Evolutionary conservation across 2,888 invertebrate species (phyloP).

Genomic region (Polylopha cassiicola): DNA sequence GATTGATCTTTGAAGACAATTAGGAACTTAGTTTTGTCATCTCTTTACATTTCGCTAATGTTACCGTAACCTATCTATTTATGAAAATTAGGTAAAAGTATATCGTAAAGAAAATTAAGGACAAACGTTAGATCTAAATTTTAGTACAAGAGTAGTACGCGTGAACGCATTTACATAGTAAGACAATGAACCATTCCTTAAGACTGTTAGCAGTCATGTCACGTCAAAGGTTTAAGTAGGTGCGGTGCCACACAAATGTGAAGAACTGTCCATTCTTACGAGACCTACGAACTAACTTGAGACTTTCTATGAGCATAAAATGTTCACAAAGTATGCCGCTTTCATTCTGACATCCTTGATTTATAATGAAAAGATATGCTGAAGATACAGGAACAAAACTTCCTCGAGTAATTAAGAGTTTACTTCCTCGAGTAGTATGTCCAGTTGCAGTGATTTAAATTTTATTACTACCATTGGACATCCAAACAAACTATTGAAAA

Average conservation of each 20-base stretch:
- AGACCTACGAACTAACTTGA: slow-evolving; percentile 10
- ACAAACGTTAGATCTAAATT: slow-evolving; percentile 11
- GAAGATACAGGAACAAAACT: too few relatives aligned
- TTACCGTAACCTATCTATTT: too few relatives aligned
- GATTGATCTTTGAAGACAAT: too few relatives aligned
- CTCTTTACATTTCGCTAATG: too few relatives aligned
- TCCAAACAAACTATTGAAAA: too few relatives aligned
- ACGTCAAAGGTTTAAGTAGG: slow-evolving; percentile 30
- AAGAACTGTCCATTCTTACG: slow-evolving; percentile 16
- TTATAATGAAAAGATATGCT: slow-evolving; percentile 2
- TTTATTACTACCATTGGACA: too few relatives aligned
- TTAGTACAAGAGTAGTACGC: slow-evolving; percentile 9
- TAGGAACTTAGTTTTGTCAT: too few relatives aligned
- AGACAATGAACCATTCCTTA: slow-evolving; percentile 37
- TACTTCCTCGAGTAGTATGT: too few relatives aligned
- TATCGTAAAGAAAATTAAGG: slow-evolving; percentile 5
- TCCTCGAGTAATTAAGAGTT: too few relatives aligned
- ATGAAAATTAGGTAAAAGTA: slow-evolving; percentile 7
- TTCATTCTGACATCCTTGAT: slow-evolving; percentile 3
- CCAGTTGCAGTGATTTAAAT: too few relatives aligned
- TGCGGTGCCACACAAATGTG: slow-evolving; percentile 21
- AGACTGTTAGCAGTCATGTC: slow-evolving; percentile 39
- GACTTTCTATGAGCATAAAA: slow-evolving; percentile 22
- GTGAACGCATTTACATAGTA: slow-evolving; percentile 26
- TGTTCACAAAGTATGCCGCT: slow-evolving; percentile 10